phyloP scores from a whole-genome alignment of 2,888 invertebrate genomes.

The Apocheima hispidaria region DNA sequence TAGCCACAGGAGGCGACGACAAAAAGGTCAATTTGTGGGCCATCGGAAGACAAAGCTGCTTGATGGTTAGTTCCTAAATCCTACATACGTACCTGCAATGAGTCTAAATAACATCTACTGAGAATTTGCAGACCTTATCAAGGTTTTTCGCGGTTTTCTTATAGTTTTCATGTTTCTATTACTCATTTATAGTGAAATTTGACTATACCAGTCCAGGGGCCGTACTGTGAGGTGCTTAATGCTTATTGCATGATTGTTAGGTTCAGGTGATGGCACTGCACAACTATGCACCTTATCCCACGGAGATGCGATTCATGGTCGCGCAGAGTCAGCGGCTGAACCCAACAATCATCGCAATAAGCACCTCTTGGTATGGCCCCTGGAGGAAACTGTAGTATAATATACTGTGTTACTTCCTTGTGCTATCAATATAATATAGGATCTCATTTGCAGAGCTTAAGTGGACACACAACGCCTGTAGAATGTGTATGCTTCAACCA shows the following conservation, averaged over 20 bases:
- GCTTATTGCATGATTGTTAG: no score
- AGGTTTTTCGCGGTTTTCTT: neutral
- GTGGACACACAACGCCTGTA: conserved; percentile 97
- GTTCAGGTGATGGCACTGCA: no score
- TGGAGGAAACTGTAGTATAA: neutral
- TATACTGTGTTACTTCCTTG: no score
- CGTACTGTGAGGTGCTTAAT: neutral
- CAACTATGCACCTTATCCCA: no score
- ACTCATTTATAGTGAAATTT: neutral
- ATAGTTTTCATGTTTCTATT: neutral
- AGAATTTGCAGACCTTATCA: neutral
- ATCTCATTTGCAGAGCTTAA: conserved; percentile 88
- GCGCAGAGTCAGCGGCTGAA: no score
- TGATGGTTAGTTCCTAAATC: conserved; percentile 90
- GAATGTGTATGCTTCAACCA: conserved; percentile 98
- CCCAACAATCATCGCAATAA: no score
- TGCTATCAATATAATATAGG: neutral
- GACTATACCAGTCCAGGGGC: neutral
- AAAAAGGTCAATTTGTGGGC: conserved; percentile 99
- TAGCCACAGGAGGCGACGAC: conserved; percentile 98
- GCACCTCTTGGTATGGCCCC: no score
- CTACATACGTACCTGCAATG: neutral
- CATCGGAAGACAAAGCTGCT: conserved; percentile 96
- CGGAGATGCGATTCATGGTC: no score
- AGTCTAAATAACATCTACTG: neutral